These are phyloP conservation scores for Hydrozoanthus tunicans DNA, from an alignment of 64 coral and sea anemone species.

Conservation along the genomic window DNA sequence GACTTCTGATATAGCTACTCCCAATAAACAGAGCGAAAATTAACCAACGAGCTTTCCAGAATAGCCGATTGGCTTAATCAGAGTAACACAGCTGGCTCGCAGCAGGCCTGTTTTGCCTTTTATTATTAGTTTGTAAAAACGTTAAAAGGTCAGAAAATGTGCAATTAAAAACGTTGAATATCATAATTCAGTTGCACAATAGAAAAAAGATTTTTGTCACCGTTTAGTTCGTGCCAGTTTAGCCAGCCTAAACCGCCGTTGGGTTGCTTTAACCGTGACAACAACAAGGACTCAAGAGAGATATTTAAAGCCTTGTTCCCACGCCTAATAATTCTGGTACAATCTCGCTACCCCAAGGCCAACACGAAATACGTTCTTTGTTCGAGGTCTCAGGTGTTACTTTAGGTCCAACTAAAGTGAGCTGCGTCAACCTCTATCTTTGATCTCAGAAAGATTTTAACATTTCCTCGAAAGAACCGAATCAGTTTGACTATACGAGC, in stretches of 20 bases:
- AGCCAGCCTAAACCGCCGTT: neutral
- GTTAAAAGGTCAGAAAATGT: neutral
- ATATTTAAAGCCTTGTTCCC: neutral
- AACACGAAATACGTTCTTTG: neutral
- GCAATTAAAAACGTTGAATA: neutral
- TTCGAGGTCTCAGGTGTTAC: neutral
- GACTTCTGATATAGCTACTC: neutral
- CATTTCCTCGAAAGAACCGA: too few relatives aligned
- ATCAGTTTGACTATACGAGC: too few relatives aligned
- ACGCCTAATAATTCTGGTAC: neutral
- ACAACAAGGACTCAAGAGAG: neutral
- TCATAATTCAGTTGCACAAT: neutral
- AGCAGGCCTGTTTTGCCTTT: neutral
- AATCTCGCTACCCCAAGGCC: neutral
- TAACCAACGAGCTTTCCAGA: neutral
- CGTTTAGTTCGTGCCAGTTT: neutral
- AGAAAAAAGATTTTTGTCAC: neutral
- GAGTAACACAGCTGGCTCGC: neutral
- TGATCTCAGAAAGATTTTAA: too few relatives aligned
- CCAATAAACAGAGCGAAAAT: neutral
- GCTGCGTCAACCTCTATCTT: neutral
- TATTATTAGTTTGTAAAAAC: neutral
- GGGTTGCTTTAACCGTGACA: neutral
- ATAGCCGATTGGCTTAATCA: neutral
- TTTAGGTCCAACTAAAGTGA: neutral